These are phyloP conservation scores for Andrena chrysosceles DNA, from an alignment of 2,888 invertebrate species.

Conservation along the genomic window DNA sequence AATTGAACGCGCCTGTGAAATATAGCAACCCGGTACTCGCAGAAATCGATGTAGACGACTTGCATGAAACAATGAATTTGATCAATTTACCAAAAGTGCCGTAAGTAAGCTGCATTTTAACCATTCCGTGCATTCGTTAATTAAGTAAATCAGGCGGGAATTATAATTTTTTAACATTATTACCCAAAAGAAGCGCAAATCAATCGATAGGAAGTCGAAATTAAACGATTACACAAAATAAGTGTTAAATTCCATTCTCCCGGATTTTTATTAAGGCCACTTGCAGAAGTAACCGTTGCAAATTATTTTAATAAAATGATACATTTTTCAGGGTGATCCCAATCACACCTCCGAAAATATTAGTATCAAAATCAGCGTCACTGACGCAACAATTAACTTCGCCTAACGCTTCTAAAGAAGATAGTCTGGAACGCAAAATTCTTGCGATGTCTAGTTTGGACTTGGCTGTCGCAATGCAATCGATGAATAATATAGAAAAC, in stretches of 20 bases:
- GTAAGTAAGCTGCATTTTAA: conserved; percentile 68
- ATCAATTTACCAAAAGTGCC: conserved; percentile 71
- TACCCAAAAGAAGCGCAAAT: too few species aligned
- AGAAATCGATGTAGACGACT: conserved; percentile 79
- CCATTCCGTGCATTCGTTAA: too few species aligned
- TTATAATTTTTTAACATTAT: too few species aligned
- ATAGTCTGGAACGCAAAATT: conserved; percentile 86
- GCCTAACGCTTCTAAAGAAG: conserved; percentile 84
- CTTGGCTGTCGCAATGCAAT: conserved; percentile 87
- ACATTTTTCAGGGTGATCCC: conserved; percentile 83
- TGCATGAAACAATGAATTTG: conserved; percentile 74
- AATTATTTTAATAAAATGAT: background rate
- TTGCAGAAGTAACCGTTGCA: too few species aligned
- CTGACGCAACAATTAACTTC: conserved; percentile 76
- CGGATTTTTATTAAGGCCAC: too few species aligned
- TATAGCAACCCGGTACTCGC: conserved; percentile 83
- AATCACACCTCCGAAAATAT: conserved; percentile 86
- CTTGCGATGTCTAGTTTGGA: conserved; percentile 89
- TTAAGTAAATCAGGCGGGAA: too few species aligned
- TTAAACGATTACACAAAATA: too few species aligned
- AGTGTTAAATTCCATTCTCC: too few species aligned
- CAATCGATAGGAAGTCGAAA: too few species aligned
- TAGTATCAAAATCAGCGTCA: conserved; percentile 83
- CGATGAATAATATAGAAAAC: conserved; percentile 90
- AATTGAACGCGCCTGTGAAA: conserved; percentile 84